Evolutionary conservation across 2,113 vertebrate species (phyloP).

Genomic region (Chascanopsetta lugubris): DNA sequence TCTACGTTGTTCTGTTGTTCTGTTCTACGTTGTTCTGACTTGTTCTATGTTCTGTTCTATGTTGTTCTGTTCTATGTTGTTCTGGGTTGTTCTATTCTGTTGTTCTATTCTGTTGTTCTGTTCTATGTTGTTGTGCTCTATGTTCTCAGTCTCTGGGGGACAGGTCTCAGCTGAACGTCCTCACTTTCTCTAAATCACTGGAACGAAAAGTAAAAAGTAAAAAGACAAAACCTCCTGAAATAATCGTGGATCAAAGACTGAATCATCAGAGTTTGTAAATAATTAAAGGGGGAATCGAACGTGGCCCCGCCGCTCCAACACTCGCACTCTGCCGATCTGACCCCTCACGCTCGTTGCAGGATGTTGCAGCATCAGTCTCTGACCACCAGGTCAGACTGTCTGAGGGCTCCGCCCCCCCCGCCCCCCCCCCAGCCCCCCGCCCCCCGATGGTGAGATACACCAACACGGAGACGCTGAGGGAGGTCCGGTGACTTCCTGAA

Average conservation of each 20-base stretch:
- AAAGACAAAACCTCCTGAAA: slow-evolving; percentile 4
- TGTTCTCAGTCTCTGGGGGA: too few species aligned
- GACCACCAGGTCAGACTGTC: slow-evolving; percentile 31
- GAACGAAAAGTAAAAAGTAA: slow-evolving; percentile 27
- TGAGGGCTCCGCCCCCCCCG: slow-evolving; percentile 20
- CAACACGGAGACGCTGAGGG: slow-evolving; percentile 11
- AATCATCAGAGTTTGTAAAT: slow-evolving; percentile 53
- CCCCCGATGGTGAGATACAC: slow-evolving; percentile 44
- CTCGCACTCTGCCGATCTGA: too few species aligned
- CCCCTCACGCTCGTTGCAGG: not conserved
- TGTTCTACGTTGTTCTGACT: too few species aligned
- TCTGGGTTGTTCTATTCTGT: too few species aligned
- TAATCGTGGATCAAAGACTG: slow-evolving; percentile 12
- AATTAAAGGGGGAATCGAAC: slow-evolving; percentile 22
- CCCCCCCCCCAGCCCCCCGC: not conserved
- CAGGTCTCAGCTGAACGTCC: too few species aligned
- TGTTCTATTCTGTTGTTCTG: too few species aligned
- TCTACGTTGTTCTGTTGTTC: too few species aligned
- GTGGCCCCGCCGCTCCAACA: too few species aligned
- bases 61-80: too few species aligned
- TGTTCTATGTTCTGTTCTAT: too few species aligned
- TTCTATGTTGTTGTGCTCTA: too few species aligned
- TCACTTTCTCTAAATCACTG: not conserved
- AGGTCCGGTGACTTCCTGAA: slow-evolving; percentile 22
- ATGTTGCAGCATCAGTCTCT: slow-evolving; percentile 31